phyloP scores from a whole-genome alignment of 2,797 vertebrate species.

The Rachycentron canadum region DNA sequence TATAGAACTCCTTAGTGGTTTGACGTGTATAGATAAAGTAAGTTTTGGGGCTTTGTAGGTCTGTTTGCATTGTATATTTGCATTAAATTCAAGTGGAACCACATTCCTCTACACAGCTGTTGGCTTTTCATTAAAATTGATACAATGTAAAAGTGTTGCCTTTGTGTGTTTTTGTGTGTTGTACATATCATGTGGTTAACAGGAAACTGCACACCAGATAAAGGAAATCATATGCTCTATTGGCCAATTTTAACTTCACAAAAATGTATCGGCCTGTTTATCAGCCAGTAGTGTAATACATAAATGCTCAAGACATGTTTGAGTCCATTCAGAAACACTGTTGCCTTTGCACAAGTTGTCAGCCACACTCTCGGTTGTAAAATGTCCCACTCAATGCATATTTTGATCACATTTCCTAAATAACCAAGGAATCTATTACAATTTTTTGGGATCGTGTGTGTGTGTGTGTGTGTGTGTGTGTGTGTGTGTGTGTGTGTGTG shows the following conservation, averaged over 20 bases:
- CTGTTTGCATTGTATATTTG: slow-evolving; percentile 85
- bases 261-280: neutral
- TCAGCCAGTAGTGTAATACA: neutral
- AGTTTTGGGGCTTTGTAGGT: slow-evolving; percentile 77
- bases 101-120: slow-evolving; percentile 77
- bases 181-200: neutral
- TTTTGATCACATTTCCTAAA: too few species aligned
- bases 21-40: slow-evolving; percentile 80
- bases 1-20: slow-evolving; percentile 78
- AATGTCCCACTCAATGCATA: too few species aligned
- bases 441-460: too few species aligned
- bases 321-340: too few species aligned
- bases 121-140: slow-evolving; percentile 83
- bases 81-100: slow-evolving; percentile 75
- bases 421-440: too few species aligned
- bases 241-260: neutral
- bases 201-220: neutral
- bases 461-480: too few species aligned
- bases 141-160: slow-evolving; percentile 39
- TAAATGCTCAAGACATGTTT: too few species aligned
- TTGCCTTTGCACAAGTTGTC: neutral
- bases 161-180: slow-evolving; percentile 33
- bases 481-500: too few species aligned
- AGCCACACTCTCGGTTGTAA: too few species aligned
- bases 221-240: neutral